Conservation (phyloP, 2,113 vertebrate genomes). For the Sclerurus mexicanus region DNA sequence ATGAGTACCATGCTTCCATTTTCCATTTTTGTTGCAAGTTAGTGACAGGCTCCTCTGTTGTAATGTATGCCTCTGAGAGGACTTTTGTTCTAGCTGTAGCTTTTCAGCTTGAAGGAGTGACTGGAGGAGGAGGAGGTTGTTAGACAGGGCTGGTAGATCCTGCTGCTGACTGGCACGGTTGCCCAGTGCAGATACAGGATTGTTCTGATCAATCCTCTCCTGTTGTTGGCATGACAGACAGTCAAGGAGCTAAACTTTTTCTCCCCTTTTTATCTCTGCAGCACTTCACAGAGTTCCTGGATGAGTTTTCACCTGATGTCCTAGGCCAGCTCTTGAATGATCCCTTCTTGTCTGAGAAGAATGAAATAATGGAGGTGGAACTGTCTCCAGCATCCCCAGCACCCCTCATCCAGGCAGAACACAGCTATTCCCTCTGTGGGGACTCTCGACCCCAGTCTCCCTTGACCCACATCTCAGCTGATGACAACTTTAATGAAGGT, state of each 20-base stretch:
- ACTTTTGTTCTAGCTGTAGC: slow-evolving; percentile 10
- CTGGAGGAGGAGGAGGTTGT: neutral
- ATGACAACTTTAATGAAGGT: slow-evolving; percentile 89
- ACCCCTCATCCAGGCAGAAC: slow-evolving; percentile 94
- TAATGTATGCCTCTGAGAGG: neutral
- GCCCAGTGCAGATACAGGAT: neutral
- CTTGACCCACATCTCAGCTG: slow-evolving; percentile 83
- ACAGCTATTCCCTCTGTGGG: slow-evolving; percentile 95
- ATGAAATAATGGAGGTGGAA: slow-evolving; percentile 83
- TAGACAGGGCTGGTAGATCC: neutral
- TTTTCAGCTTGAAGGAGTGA: neutral
- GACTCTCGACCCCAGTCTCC: slow-evolving; percentile 94
- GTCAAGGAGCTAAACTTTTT: neutral
- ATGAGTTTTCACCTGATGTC: slow-evolving; percentile 95
- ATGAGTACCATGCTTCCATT: neutral
- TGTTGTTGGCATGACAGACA: neutral
- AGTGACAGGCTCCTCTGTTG: neutral
- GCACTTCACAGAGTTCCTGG: slow-evolving; percentile 96
- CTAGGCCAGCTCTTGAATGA: slow-evolving; percentile 95
- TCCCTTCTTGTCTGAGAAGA: slow-evolving; percentile 92
- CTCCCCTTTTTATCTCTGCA: slow-evolving; percentile 45
- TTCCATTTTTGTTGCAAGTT: neutral
- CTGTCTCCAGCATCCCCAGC: slow-evolving; percentile 85
- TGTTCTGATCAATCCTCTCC: neutral
- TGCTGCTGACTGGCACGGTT: neutral